Conservation (phyloP, 1,140 invertebrate species). For the Saccostrea cuccullata region DNA sequence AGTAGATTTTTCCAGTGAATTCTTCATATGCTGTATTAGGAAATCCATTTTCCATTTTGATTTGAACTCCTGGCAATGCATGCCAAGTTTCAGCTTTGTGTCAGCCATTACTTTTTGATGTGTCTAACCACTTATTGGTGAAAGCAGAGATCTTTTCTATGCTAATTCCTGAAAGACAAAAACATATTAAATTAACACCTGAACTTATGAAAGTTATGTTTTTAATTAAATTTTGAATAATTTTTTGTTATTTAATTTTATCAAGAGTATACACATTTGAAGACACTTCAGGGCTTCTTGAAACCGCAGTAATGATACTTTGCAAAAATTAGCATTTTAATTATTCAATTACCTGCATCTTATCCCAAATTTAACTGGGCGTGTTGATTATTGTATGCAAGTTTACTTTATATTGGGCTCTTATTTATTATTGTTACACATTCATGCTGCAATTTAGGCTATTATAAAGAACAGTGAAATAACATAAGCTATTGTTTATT, state of each 20-base stretch:
- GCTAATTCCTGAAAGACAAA: constrained; percentile 81
- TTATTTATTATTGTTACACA: no score
- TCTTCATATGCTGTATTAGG: neutral
- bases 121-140: constrained; percentile 83
- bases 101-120: constrained; percentile 84
- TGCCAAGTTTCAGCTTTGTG: neutral
- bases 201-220: neutral
- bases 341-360: neutral
- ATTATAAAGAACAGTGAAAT: no score
- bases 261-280: neutral
- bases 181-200: constrained; percentile 16
- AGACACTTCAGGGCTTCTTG: neutral
- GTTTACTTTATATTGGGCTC: no score
- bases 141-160: constrained; percentile 84
- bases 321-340: neutral
- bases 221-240: neutral
- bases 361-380: neutral
- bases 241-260: neutral
- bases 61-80: neutral
- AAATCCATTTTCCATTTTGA: constrained; percentile 5
- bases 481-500: no score
- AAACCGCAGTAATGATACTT: neutral
- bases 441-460: neutral
- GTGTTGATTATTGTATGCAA: no score
- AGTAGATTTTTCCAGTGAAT: neutral